phyloP scores from a whole-genome alignment of 2,888 invertebrate species.

The Adelognathus sp. region DNA sequence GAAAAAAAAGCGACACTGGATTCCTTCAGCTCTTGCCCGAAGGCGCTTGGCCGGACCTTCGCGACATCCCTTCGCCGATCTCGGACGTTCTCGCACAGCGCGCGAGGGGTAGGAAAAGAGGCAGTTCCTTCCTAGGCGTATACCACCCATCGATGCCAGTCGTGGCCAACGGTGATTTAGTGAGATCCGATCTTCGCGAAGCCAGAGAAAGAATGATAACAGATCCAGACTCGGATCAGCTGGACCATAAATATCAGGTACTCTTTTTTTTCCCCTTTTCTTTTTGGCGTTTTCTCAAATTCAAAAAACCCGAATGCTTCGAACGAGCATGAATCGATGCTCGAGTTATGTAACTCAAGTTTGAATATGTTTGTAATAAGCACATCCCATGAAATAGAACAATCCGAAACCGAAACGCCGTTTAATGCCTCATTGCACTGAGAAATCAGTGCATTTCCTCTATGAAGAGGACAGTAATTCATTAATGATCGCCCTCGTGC shows the following conservation, averaged over 20 bases:
- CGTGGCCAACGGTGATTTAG: conserved; percentile 66
- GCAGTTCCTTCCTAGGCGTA: conserved; percentile 73
- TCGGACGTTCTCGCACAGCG: conserved; percentile 23
- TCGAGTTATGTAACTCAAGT: too few species aligned
- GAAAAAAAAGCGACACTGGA: neutral
- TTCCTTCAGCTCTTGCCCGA: conserved; percentile 21
- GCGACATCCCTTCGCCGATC: conserved; percentile 57
- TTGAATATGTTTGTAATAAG: too few species aligned
- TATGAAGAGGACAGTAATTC: too few species aligned
- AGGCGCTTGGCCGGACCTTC: conserved; percentile 54
- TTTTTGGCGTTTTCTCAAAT: too few species aligned
- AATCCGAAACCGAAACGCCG: too few species aligned
- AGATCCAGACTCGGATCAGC: conserved; percentile 70
- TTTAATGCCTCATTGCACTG: too few species aligned
- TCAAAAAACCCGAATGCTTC: too few species aligned
- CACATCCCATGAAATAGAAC: too few species aligned
- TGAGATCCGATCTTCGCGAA: conserved; percentile 69
- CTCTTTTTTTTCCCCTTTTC: conserved; percentile 53
- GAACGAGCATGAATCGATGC: too few species aligned
- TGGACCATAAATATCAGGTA: conserved; percentile 75
- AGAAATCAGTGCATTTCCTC: too few species aligned
- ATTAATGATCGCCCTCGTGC: too few species aligned
- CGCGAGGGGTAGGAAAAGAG: conserved; percentile 46
- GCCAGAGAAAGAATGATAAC: neutral
- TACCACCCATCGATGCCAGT: conserved; percentile 13